A percentile compares a stretch with the other conserved stretches of the same genome.
Evolutionary conservation across 2,888 invertebrate genomes (phyloP).

Genomic region (Celastrina argiolus): DNA sequence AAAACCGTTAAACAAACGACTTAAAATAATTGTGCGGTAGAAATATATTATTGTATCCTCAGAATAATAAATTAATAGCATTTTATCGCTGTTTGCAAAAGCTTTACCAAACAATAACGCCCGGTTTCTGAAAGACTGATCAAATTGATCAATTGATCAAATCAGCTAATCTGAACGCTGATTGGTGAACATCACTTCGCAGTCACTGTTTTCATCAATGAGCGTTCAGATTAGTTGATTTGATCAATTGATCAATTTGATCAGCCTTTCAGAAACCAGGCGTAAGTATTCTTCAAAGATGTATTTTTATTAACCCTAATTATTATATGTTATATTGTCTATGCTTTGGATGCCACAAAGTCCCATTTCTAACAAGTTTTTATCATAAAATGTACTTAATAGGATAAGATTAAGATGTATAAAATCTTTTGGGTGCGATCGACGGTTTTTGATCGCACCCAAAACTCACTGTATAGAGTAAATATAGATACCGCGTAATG

Average conservation of each 20-base stretch:
- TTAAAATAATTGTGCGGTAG: background rate
- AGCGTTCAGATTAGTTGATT: too few species aligned
- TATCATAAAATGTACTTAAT: slow-evolving; percentile 4
- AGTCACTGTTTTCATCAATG: too few species aligned
- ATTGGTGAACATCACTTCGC: too few species aligned
- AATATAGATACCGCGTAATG: slow-evolving; percentile 39
- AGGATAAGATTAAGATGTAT: background rate
- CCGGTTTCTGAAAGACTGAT: too few species aligned
- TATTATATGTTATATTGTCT: background rate
- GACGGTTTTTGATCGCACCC: slow-evolving; percentile 69
- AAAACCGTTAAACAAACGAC: background rate
- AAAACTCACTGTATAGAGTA: slow-evolving; percentile 41
- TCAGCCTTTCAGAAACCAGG: too few species aligned
- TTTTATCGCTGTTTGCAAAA: background rate
- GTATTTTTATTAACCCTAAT: background rate
- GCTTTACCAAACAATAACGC: too few species aligned
- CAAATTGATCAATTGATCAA: too few species aligned
- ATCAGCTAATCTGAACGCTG: too few species aligned
- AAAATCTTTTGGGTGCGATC: slow-evolving; percentile 68
- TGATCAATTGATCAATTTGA: too few species aligned
- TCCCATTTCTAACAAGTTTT: background rate
- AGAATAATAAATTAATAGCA: too few species aligned
- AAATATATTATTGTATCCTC: too few species aligned
- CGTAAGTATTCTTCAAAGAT: background rate
- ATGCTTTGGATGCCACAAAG: background rate